Conservation (phyloP, 2,888 invertebrate genomes). For the Eudasyphora cyanicolor region DNA sequence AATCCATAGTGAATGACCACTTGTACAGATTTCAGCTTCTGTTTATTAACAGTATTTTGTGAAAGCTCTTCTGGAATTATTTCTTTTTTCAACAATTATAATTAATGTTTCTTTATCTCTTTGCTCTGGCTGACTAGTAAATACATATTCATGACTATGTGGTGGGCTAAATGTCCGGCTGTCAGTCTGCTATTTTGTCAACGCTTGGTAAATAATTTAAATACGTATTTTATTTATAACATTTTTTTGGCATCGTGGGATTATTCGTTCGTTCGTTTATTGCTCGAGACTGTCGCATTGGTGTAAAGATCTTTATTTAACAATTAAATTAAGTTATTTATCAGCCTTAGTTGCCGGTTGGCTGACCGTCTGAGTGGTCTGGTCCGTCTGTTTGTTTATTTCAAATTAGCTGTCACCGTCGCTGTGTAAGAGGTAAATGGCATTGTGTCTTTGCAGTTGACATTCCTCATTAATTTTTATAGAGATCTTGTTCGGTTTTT, state of each 20-base stretch:
- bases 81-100: conserved; percentile 19
- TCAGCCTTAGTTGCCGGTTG: conserved; percentile 38
- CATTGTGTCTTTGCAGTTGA: conserved; percentile 52
- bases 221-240: conserved; percentile 22
- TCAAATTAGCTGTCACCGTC: conserved; percentile 60
- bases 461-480: conserved; percentile 62
- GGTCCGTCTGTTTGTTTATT: conserved; percentile 37
- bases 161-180: not conserved
- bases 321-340: conserved; percentile 66
- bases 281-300: not conserved
- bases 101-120: not conserved
- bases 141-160: conserved; percentile 37
- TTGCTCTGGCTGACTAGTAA: conserved; percentile 18
- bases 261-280: conserved; percentile 8
- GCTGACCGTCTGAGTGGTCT: not conserved
- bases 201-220: conserved; percentile 15
- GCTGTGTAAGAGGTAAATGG: conserved; percentile 52
- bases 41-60: not conserved
- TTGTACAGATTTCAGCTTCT: not conserved
- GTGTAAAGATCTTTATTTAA: conserved; percentile 50
- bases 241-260: conserved; percentile 54
- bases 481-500: conserved; percentile 6
- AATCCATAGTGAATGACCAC: not conserved
- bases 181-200: not conserved
- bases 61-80: too few relatives aligned